Percentiles rank a stretch among this genome's conserved stretches.
phyloP scores from a whole-genome alignment of 2,888 invertebrate genomes.

The Dicycla oo region DNA sequence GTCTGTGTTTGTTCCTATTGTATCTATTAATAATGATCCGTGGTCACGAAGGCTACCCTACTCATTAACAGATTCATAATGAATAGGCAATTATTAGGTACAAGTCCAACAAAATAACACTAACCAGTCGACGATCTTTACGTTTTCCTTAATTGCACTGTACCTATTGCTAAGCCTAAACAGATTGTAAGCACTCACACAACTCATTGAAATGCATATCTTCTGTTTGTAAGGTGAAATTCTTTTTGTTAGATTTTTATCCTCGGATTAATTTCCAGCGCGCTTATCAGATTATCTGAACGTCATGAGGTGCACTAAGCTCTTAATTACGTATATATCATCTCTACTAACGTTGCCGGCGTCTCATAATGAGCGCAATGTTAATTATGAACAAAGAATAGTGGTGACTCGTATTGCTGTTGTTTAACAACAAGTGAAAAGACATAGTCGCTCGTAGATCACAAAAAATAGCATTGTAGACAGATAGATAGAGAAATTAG shows the following conservation, averaged over 20 bases:
- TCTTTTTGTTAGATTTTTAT: slow-evolving; percentile 70
- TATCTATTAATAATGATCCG: slow-evolving; percentile 65
- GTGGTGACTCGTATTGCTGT: slow-evolving; percentile 17
- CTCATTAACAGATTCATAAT: slow-evolving; percentile 68
- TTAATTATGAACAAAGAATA: slow-evolving; percentile 33
- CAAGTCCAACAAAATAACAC: slow-evolving; percentile 38
- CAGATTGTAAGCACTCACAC: slow-evolving; percentile 22
- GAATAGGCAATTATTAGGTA: slow-evolving; percentile 47
- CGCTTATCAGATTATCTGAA: slow-evolving; percentile 76
- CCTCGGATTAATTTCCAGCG: slow-evolving; percentile 77
- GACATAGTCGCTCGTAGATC: slow-evolving; percentile 7
- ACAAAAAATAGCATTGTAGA: background rate
- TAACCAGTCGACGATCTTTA: slow-evolving; percentile 22
- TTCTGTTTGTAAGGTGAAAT: slow-evolving; percentile 57
- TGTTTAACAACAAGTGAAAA: slow-evolving; percentile 6
- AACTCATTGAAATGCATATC: slow-evolving; percentile 12
- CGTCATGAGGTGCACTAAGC: slow-evolving; percentile 75
- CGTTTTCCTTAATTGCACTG: slow-evolving; percentile 37
- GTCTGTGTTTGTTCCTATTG: slow-evolving; percentile 52
- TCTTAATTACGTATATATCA: slow-evolving; percentile 73
- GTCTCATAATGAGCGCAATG: slow-evolving; percentile 45
- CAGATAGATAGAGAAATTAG: slow-evolving; percentile 2
- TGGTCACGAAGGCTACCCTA: slow-evolving; percentile 67
- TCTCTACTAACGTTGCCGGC: slow-evolving; percentile 61
- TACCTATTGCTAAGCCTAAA: slow-evolving; percentile 26